Percentiles rank a stretch among this genome's conserved stretches.
These are phyloP conservation scores for Pasiphila rectangulata DNA, from an alignment of 2,888 invertebrate species.

Conservation along the genomic window DNA sequence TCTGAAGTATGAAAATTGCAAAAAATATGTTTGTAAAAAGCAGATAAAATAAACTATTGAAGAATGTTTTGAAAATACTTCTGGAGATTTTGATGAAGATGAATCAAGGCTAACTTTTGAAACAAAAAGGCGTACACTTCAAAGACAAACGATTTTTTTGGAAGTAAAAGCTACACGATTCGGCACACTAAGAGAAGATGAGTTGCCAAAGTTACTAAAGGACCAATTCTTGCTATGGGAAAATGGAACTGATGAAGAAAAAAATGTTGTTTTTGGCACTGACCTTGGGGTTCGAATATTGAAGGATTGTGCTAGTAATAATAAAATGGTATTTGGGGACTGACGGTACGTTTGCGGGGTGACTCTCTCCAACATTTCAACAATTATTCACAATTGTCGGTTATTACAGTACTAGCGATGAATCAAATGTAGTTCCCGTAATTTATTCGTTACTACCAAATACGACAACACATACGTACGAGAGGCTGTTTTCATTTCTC, in stretches of 20 bases:
- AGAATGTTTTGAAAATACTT: conserved; percentile 4
- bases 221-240: conserved; percentile 8
- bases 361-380: conserved; percentile 3
- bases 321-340: conserved; percentile 11
- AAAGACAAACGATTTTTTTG: conserved; percentile 10
- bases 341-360: conserved; percentile 10
- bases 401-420: conserved; percentile 7
- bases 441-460: conserved; percentile 9
- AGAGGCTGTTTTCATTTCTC: conserved; percentile 14
- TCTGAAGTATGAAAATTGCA: neutral
- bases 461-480: conserved; percentile 11
- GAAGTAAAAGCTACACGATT: conserved; percentile 4
- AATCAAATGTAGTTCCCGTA: conserved; percentile 15
- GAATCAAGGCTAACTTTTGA: conserved; percentile 8
- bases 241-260: conserved; percentile 8
- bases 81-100: conserved; percentile 2
- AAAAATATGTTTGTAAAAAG: conserved; percentile 6
- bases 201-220: conserved; percentile 6
- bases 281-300: conserved; percentile 3
- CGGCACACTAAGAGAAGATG: conserved; percentile 1
- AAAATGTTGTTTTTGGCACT: conserved; percentile 8
- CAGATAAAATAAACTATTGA: conserved; percentile 11
- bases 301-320: conserved; percentile 3
- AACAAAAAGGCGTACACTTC: conserved; percentile 2
- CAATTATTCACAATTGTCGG: conserved; percentile 10